phyloP scores from a whole-genome alignment of 2,888 invertebrate species.

The Lasioglossum leucozonium region DNA sequence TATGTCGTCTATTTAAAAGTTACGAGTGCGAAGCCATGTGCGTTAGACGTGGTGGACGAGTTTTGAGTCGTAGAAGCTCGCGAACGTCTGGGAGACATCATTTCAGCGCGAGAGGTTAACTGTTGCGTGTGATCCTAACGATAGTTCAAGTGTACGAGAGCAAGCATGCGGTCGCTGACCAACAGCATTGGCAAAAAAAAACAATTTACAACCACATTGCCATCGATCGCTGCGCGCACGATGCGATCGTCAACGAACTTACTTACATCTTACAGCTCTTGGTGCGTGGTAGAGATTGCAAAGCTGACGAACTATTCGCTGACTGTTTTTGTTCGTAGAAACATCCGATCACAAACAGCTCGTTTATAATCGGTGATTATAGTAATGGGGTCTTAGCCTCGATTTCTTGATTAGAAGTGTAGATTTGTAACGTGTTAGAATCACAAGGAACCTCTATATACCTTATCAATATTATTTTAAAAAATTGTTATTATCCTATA shows the following conservation, averaged over 20 bases:
- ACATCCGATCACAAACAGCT: not conserved
- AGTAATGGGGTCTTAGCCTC: not conserved
- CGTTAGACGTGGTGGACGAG: not conserved
- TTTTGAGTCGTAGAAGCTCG: not conserved
- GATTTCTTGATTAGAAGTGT: not conserved
- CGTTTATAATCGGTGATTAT: not conserved
- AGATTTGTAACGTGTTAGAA: not conserved
- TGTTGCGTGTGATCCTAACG: not conserved
- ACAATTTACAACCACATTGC: constrained; percentile 2
- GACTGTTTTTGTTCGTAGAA: not conserved
- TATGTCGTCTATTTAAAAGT: not conserved
- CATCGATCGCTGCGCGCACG: not conserved
- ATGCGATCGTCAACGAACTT: not conserved
- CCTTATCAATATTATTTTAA: not conserved
- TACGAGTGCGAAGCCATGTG: not conserved
- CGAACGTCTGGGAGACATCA: not conserved
- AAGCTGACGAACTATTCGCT: not conserved
- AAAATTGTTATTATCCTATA: not conserved
- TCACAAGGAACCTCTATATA: not conserved
- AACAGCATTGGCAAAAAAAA: not conserved
- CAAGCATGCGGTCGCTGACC: constrained; percentile 1
- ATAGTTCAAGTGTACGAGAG: not conserved
- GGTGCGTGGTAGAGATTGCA: not conserved
- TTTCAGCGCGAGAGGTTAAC: not conserved
- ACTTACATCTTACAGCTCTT: not conserved